Evolutionary conservation across 1,140 invertebrate genomes (phyloP), one percentile per base, ranked within the genome.

Genomic region (Battus philenor): DNA sequence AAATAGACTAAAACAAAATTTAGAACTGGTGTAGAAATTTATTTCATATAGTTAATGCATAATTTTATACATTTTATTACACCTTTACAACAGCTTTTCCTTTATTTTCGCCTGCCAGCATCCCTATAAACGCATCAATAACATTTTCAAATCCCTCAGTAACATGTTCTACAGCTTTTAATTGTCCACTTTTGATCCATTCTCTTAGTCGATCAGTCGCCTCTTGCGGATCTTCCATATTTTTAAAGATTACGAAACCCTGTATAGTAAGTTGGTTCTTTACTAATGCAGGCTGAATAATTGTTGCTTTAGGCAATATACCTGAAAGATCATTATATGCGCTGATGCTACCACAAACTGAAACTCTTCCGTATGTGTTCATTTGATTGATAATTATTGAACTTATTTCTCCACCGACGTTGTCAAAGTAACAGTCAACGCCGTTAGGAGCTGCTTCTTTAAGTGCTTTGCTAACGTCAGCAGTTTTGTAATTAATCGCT

Each of bases 401-500:
- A 30, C 90, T 90, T 17, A 91, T 82, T 47, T 90, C 87, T 3
- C 91, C 91, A 5, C 91, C 91, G 18, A 92, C 90, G 85, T 90
- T 71, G 31, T 82, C 74, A 44, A 73, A 80, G 41, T 92, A 93
- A 54, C 90, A 90, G 52, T 93, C 90, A 0, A 93, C 86, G 0
- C 71, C 92, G 2, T 91, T 68, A 0, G 91, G 90, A n/a, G 90
- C 91, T 12, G 78, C 84, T 63, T 89, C 67, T 47, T 87, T 87
- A 10, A 94, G 69, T 11, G 82, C 85, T 13, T 76, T 48, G 2
- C 67, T 57, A 9, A 93, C 46, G 44, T 91, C 67, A 4, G 76
- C 78, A 0, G 79, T 90, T 68, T 94, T 94, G 66, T 94, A 94
- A 73, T 94, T 94, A 47, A 91, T 90, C 1, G 87, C 91, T 51